Evolutionary conservation across 2,797 vertebrate genomes (phyloP).

Genomic region (Onychomys torridus): DNA sequence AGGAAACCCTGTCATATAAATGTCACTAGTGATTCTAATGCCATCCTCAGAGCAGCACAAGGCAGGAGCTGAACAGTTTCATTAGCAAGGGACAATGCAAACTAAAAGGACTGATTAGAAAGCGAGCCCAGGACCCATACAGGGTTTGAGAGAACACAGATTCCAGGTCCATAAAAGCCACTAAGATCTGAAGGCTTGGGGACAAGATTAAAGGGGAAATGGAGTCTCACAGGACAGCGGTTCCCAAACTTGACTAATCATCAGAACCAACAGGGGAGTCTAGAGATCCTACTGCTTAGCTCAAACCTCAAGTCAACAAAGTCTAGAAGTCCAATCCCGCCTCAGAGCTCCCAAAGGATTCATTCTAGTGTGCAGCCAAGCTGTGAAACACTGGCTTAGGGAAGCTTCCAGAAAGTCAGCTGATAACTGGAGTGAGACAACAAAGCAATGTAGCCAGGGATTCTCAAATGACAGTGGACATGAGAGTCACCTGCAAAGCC

Average conservation of each 20-base stretch:
- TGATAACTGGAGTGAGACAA: background rate
- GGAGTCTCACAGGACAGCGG: background rate
- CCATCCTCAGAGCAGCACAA: background rate
- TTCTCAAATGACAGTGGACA: background rate
- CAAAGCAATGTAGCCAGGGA: background rate
- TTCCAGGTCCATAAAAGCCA: background rate
- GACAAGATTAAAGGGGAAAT: background rate
- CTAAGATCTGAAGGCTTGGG: background rate
- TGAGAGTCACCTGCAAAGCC: background rate
- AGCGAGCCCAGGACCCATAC: background rate
- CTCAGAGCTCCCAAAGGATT: background rate
- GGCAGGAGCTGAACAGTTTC: background rate
- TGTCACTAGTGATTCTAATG: background rate
- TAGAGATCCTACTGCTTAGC: background rate
- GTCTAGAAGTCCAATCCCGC: background rate
- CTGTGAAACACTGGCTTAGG: background rate
- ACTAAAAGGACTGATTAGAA: background rate
- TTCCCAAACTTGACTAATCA: conserved; percentile 22
- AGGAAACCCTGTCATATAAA: background rate
- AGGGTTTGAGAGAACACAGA: background rate
- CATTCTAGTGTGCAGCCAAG: background rate
- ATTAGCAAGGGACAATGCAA: background rate
- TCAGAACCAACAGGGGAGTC: background rate
- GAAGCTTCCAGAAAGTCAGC: background rate
- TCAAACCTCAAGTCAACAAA: conserved; percentile 28